phyloP scores from a whole-genome alignment of 2,797 vertebrate genomes.

The Emydoidea blandingii region DNA sequence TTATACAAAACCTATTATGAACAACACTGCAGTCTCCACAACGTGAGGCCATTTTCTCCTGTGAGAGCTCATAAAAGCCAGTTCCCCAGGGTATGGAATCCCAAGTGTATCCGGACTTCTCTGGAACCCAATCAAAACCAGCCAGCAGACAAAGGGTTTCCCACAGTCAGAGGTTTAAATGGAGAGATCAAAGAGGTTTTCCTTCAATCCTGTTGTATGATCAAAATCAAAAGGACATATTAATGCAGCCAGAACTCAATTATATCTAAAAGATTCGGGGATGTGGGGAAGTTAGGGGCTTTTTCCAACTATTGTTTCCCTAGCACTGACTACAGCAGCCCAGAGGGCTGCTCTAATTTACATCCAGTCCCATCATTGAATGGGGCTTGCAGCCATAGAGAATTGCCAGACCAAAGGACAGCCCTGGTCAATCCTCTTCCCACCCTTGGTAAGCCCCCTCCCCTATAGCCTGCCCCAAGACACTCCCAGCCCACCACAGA shows the following conservation, averaged over 20 bases:
- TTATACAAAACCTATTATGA: neutral
- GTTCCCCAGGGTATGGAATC: neutral
- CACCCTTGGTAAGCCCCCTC: neutral
- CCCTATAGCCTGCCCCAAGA: neutral
- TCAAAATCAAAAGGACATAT: neutral
- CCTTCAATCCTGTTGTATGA: neutral
- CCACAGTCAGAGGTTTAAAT: neutral
- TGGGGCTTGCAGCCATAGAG: rapidly evolving
- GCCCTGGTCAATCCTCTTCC: rapidly evolving
- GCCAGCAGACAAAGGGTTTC: neutral
- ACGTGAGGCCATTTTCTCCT: rapidly evolving
- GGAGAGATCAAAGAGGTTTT: neutral
- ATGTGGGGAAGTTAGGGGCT: neutral
- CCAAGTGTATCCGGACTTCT: neutral
- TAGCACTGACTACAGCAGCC: rapidly evolving
- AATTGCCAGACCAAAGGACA: neutral
- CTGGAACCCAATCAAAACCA: neutral
- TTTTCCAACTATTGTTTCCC: neutral
- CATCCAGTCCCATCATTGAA: neutral
- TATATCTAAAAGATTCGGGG: neutral
- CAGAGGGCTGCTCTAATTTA: neutral
- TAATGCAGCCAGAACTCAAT: neutral
- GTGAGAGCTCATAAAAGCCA: neutral
- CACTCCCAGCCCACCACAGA: neutral
- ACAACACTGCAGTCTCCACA: rapidly evolving